Conservation (phyloP, 2,113 vertebrate genomes). For the Egretta garzetta region DNA sequence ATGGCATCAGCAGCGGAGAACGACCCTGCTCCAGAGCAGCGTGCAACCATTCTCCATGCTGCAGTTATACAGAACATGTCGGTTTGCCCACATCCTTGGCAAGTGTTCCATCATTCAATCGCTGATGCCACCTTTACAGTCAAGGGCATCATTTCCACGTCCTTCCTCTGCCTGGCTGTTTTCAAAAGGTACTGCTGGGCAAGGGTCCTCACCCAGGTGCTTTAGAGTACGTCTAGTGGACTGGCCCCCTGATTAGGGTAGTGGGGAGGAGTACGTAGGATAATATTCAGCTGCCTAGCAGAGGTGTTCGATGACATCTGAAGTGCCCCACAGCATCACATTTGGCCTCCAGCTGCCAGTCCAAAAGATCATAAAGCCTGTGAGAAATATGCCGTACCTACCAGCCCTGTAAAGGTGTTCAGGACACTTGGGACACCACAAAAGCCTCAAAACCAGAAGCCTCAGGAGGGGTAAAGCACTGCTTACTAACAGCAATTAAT, state of each 20-base stretch:
- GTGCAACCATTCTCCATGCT: accelerated
- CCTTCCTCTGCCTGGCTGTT: neutral
- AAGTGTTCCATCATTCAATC: neutral
- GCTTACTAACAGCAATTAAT: neutral
- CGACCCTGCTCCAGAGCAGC: neutral
- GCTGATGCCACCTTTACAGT: neutral
- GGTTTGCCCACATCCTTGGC: neutral
- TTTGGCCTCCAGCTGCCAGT: neutral
- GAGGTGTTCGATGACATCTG: neutral
- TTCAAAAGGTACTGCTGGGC: neutral
- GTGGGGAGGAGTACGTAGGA: neutral
- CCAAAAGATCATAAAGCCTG: neutral
- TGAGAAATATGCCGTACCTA: neutral
- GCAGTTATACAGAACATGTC: accelerated
- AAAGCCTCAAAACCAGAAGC: neutral
- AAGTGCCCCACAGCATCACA: accelerated
- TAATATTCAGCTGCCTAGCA: neutral
- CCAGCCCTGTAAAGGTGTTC: neutral
- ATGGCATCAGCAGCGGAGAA: neutral
- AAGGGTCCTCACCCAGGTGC: neutral
- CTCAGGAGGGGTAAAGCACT: accelerated
- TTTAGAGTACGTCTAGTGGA: neutral
- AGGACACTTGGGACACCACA: neutral
- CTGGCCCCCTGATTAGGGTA: neutral
- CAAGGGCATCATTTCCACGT: neutral